Base-by-base conservation (phyloP, 2,113 vertebrate genomes). In the Coracopsis vasa region DNA sequence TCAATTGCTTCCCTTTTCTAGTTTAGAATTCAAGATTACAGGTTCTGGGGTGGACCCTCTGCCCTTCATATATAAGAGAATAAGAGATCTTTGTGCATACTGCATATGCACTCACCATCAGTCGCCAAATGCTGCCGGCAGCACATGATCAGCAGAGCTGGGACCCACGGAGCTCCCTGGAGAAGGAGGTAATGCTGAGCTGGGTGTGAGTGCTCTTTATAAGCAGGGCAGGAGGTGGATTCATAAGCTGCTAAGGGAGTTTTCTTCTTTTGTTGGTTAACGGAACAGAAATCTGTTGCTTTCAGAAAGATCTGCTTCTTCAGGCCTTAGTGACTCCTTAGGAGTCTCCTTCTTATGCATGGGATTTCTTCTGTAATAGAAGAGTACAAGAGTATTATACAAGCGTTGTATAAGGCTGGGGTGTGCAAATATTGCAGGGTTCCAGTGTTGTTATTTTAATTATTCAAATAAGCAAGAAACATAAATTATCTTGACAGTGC, bases 401-500 rank as follows among this genome's bases (percentile, higher is more conserved):
- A 91, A 69, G 44, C 37, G 20, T 39, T 77, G 70, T 56, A 53
- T 65, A 84, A 67, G 69, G 72, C 67, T 28, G 41, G 54, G 24
- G 20, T 56, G 80, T 56, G 83, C 72, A 90, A 81, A 94, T 81
- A 66, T 94, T 88, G 69, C 94, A 92, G 92, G 94, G 77, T 91
- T 96, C 93, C 90, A 83, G 71, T 93, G 85, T 56, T 96, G 95
- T 92, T 96, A 70, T 84, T 96, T 96, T 94, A 93, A 96, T 97
- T 96, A 96, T 90, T 94, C 88, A 94, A 93, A 96, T 96, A 96
- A 96, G 89, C 80, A 96, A 92, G 83, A 93, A 86, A 96, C 94
- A 96, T 96, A 96, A 97, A 97, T 96, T 96, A 97, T 93, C 94
- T 96, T 96, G 96, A 96, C 94, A 96, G 96, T 94, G 95, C 93